These are phyloP conservation scores for Siniperca chuatsi DNA, from an alignment of 2,113 vertebrate genomes.

Conservation along the genomic window DNA sequence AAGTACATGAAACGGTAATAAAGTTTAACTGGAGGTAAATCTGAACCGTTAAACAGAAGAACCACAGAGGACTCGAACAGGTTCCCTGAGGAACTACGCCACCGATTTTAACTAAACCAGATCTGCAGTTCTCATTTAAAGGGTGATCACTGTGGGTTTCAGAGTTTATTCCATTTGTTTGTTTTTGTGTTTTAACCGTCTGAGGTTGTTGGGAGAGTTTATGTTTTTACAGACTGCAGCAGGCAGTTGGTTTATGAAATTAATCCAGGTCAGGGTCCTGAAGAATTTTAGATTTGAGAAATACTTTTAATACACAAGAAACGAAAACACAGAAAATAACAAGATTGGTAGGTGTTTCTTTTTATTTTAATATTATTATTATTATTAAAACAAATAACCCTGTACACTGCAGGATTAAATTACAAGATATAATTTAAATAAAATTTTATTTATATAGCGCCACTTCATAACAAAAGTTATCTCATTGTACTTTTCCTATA, in stretches of 20 bases:
- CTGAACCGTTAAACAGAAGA: neutral
- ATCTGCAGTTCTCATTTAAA: neutral
- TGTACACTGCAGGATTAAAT: too few relatives aligned
- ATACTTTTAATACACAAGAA: neutral
- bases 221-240: neutral
- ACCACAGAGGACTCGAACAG: neutral
- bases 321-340: neutral
- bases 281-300: neutral
- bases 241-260: neutral
- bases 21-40: neutral
- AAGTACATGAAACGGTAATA: constrained; percentile 92
- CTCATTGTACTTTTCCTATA: too few relatives aligned
- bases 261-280: neutral
- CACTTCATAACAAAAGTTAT: too few relatives aligned
- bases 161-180: too few relatives aligned
- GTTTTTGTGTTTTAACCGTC: too few relatives aligned
- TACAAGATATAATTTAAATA: too few relatives aligned
- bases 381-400: too few relatives aligned
- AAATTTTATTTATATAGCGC: too few relatives aligned
- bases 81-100: constrained; percentile 4
- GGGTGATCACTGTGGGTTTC: too few relatives aligned
- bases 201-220: neutral
- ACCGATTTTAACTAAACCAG: neutral
- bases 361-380: too few relatives aligned
- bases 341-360: too few relatives aligned